phyloP scores from a whole-genome alignment of 2,113 vertebrate species.

The Platysteira castanea region DNA sequence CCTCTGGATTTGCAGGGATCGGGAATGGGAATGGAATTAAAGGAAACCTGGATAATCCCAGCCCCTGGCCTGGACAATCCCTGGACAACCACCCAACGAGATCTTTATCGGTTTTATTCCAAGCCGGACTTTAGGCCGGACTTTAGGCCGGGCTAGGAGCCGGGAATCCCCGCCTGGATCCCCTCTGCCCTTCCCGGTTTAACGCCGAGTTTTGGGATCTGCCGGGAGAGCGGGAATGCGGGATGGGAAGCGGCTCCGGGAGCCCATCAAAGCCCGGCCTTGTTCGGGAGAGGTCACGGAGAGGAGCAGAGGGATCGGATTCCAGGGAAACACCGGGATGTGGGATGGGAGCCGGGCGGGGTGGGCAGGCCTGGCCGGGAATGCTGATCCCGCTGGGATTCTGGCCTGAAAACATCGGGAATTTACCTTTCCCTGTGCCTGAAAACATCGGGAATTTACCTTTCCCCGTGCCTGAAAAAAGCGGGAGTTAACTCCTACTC shows the following conservation, averaged over 20 bases:
- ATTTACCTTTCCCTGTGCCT: background rate
- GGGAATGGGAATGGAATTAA: no score
- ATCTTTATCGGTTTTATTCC: constrained; percentile 33
- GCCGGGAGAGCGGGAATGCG: constrained; percentile 48
- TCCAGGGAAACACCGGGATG: constrained; percentile 55
- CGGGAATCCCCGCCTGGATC: background rate
- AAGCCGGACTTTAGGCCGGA: background rate
- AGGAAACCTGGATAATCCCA: no score
- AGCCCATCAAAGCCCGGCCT: background rate
- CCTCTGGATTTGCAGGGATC: no score
- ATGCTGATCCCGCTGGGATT: background rate
- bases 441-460: background rate
- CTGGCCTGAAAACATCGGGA: background rate
- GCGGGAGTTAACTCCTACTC: background rate
- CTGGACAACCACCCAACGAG: background rate
- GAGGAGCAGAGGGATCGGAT: constrained; percentile 68
- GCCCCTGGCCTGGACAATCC: background rate
- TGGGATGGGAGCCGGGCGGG: background rate
- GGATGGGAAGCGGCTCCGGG: background rate
- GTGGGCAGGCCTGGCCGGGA: background rate
- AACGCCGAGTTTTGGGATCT: constrained; percentile 18
- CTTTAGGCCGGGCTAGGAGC: background rate
- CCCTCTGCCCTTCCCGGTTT: background rate
- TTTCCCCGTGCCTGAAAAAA: no score
- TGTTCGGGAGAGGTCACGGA: constrained; percentile 31